These are phyloP conservation scores for Heloderma charlesbogerti DNA, from an alignment of 2,113 vertebrate genomes.

Conservation along the genomic window DNA sequence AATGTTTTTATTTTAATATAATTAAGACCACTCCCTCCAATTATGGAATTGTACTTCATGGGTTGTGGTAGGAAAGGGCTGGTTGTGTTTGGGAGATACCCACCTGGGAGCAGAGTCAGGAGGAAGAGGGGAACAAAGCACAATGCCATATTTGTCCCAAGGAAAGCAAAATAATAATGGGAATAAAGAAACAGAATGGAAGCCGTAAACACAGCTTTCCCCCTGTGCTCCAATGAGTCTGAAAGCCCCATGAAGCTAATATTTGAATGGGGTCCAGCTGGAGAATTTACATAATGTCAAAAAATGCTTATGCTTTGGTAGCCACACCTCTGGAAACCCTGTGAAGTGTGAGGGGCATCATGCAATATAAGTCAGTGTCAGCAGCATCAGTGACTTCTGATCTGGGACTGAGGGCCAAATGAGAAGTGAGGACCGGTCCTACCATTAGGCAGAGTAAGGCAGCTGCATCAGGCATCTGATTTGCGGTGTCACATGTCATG, in stretches of 20 bases:
- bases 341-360: background rate
- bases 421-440: no score
- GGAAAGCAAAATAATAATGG: background rate
- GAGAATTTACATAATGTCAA: background rate
- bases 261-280: background rate
- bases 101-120: background rate
- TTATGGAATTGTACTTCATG: background rate
- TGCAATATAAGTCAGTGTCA: background rate
- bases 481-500: no score
- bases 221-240: background rate
- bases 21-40: background rate
- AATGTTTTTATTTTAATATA: background rate
- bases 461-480: no score
- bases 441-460: no score
- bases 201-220: no score
- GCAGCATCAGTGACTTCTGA: no score
- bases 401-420: no score
- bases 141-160: no score
- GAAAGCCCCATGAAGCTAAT: background rate
- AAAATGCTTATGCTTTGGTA: background rate
- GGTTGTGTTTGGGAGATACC: background rate
- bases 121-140: background rate
- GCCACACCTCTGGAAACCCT: fast-evolving
- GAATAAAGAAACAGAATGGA: no score
- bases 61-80: background rate